A percentile compares a stretch with the other conserved stretches of the same genome.
Conservation (phyloP, 2,888 invertebrate species). For the Ennomos quercinarius region DNA sequence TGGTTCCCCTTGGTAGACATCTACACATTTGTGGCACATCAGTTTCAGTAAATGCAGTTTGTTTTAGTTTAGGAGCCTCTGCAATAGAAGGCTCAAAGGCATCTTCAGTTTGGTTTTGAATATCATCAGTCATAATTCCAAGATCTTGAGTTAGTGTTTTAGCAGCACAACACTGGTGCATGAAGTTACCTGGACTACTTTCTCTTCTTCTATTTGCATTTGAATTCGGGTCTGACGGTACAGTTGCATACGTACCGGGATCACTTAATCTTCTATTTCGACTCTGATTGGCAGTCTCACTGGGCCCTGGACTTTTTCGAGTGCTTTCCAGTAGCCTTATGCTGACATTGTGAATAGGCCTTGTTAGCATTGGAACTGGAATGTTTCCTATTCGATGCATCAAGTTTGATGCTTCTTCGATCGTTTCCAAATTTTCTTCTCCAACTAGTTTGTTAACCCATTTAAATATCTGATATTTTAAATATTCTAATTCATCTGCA, state of each 20-base stretch:
- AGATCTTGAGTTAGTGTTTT: too few species aligned
- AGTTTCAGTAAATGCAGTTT: conserved; percentile 5
- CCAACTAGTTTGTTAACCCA: conserved; percentile 65
- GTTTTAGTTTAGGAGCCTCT: background rate
- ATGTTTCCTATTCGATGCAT: conserved; percentile 58
- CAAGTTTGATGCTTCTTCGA: conserved; percentile 56
- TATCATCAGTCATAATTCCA: too few species aligned
- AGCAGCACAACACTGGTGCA: too few species aligned
- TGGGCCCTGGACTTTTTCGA: conserved; percentile 7
- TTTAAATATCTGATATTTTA: conserved; percentile 73
- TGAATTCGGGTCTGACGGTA: background rate
- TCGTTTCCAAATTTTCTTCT: conserved; percentile 52
- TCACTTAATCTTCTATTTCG: conserved; percentile 20
- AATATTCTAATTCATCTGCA: conserved; percentile 61
- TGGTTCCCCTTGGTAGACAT: conserved; percentile 8
- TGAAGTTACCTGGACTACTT: background rate
- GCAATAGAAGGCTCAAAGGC: too few species aligned
- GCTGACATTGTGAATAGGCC: conserved; percentile 11
- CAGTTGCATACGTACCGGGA: background rate
- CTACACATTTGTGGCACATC: conserved; percentile 7
- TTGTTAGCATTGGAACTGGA: conserved; percentile 49
- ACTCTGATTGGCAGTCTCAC: conserved; percentile 6
- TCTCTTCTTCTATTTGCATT: background rate
- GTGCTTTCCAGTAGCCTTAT: background rate
- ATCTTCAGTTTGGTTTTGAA: too few species aligned